Evolutionary conservation across 1,140 invertebrate species (phyloP).

Genomic region (Lanistes nyassanus): DNA sequence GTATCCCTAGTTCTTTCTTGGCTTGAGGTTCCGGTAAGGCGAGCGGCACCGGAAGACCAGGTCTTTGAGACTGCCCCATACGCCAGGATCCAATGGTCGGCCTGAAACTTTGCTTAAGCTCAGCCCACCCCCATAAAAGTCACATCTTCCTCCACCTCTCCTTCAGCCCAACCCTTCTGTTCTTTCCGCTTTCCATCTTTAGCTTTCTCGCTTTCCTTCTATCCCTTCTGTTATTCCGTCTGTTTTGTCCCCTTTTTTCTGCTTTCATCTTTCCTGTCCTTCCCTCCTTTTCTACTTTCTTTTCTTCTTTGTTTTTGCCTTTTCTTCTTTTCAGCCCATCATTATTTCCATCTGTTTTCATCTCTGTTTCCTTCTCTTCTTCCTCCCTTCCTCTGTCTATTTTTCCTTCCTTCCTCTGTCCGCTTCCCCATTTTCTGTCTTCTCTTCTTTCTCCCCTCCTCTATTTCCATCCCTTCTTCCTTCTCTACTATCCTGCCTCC

Average conservation of each 20-base stretch:
- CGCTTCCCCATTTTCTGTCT: background rate
- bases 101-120: too few species aligned
- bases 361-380: background rate
- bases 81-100: too few species aligned
- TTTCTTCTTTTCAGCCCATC: slow-evolving; percentile 3
- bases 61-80: too few species aligned
- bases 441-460: background rate
- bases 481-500: background rate
- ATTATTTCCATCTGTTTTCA: background rate
- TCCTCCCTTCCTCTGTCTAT: background rate
- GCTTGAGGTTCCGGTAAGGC: too few species aligned
- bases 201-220: background rate
- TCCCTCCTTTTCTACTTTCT: background rate
- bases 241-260: background rate
- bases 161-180: too few species aligned
- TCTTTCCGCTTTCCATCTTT: background rate
- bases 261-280: background rate
- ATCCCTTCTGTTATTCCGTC: background rate
- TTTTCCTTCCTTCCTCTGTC: background rate
- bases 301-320: slow-evolving; percentile 3
- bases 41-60: too few species aligned
- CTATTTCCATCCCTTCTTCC: background rate
- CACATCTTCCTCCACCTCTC: too few species aligned
- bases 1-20: too few species aligned
- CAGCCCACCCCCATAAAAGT: too few species aligned